A percentile compares a stretch with the other conserved stretches of the same genome.
These are phyloP conservation scores for Sacculina carcini DNA, from an alignment of 2,888 invertebrate genomes.

Conservation along the genomic window DNA sequence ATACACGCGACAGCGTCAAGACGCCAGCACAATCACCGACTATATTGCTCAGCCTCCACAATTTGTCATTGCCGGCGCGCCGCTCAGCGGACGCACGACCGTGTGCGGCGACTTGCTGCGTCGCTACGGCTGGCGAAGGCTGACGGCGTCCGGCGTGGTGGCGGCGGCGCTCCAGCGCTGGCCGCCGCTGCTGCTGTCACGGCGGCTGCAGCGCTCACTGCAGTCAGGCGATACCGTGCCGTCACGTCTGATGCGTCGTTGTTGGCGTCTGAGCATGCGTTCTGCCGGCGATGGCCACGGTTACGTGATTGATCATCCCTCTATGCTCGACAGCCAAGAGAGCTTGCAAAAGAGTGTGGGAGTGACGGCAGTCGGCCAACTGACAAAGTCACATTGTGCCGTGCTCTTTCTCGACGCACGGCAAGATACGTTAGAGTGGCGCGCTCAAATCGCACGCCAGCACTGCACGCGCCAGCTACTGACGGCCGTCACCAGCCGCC, in stretches of 20 bases:
- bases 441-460: too few species aligned
- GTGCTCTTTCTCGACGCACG: too few species aligned
- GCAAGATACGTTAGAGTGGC: too few species aligned
- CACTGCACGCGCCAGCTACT: too few species aligned
- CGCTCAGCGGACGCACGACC: background rate
- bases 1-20: background rate
- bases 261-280: background rate
- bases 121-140: background rate
- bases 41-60: too few species aligned
- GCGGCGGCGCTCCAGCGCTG: background rate
- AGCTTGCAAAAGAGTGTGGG: too few species aligned
- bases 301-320: too few species aligned
- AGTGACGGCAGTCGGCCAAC: too few species aligned
- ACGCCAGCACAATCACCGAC: background rate
- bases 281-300: background rate
- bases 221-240: background rate
- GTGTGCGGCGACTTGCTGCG: background rate
- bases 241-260: background rate
- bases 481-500: too few species aligned
- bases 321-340: too few species aligned
- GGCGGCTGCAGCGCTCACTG: background rate
- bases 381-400: too few species aligned
- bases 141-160: background rate
- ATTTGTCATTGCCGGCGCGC: background rate
- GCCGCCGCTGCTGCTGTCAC: background rate